Evolutionary conservation across 2,113 vertebrate genomes (phyloP).

Genomic region (Arenaria interpres): DNA sequence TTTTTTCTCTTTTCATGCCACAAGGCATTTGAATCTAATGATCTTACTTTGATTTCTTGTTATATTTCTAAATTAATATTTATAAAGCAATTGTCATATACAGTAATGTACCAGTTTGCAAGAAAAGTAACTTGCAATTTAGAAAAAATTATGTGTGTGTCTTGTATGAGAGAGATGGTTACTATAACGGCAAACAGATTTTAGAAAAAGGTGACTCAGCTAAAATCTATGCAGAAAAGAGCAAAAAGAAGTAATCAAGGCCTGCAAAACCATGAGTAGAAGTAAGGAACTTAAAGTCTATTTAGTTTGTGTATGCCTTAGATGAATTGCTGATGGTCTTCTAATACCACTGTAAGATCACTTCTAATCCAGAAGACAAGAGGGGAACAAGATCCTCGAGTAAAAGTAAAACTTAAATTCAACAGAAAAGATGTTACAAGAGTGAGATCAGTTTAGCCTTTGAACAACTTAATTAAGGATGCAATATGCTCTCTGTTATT

Average conservation of each 20-base stretch:
- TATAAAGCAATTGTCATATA: background rate
- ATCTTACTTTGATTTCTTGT: background rate
- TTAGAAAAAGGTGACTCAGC: background rate
- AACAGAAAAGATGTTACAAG: background rate
- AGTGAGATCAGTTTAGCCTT: background rate
- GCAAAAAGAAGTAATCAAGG: background rate
- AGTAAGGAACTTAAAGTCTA: background rate
- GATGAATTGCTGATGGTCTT: background rate
- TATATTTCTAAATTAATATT: background rate
- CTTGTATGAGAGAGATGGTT: background rate
- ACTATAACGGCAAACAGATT: background rate
- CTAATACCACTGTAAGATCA: background rate
- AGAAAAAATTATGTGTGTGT: background rate
- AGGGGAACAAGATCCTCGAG: accelerated
- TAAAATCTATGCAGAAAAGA: background rate
- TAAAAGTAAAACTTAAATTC: background rate
- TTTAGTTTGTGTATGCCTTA: background rate
- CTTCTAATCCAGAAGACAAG: background rate
- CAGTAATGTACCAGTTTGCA: background rate
- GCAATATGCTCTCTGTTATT: background rate
- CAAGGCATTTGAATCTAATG: background rate
- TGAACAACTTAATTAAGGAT: background rate
- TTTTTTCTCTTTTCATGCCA: background rate
- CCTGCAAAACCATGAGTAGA: background rate
- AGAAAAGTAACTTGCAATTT: background rate